Base-by-base conservation (phyloP, 2,113 vertebrate species). In the Neotoma lepida region DNA sequence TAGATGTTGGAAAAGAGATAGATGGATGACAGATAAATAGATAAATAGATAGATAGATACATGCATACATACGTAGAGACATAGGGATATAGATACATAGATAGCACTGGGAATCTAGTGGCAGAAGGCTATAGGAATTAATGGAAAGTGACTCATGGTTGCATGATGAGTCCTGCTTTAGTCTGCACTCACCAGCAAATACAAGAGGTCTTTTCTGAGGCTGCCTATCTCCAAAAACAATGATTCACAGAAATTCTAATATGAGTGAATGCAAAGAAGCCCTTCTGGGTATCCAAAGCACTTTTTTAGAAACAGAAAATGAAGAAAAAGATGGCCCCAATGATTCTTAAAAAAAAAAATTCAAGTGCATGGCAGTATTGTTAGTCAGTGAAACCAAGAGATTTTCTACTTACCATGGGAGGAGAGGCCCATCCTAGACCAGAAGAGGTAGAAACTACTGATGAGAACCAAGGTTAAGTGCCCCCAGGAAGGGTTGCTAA, bases 171-270 rank as follows among this genome's bases (percentile, higher is more conserved):
- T 4, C 78, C 84, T 3, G 30, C 14, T 56, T 80, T 74, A 33
- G 84, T 95, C 41, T 91, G 33, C 0, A 70, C 91, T 58, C 13
- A 17, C 33, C 20, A 51, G 88, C 74, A 80, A 30, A 91, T 91
- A 17, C 81, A 96, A 49, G 86, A 96, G 80, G 88, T 73, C 8
- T 96, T 96, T 78, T 89, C 66, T 49, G 95, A 95, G 10, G 54
- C 64, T 71, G 82, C 28, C 46, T 86, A 87, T 44, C 66, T 97
- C 5, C 44, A 0, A 3, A 68, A 88, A 26, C 80, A 95, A 20
- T 6, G 39, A 7, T 63, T 56, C 58, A 35, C 74, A 73, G 2
- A 46, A 46, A 61, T 14, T 28, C 15, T 35, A 58, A n/a, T 8
- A 68, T 86, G 0, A 88, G 6, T 66, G 30, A 85, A 46, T 17